Conservation (phyloP, 2,888 invertebrate species). For the Aphodius sticticus region DNA sequence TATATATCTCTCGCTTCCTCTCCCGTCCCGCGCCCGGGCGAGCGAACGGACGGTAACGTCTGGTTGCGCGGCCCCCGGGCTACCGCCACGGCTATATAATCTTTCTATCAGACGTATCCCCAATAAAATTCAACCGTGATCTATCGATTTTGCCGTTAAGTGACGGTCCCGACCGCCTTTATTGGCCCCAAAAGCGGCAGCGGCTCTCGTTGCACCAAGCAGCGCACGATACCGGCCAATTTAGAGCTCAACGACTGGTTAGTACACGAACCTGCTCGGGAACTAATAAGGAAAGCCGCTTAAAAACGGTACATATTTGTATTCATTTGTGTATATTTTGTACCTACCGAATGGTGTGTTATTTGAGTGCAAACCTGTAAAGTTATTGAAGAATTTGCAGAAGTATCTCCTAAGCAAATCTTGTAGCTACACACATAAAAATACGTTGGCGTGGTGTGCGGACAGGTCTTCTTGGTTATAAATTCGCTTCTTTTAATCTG, state of each 20-base stretch:
- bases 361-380: too few species aligned
- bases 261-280: background rate
- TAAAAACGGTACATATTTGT: background rate
- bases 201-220: background rate
- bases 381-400: too few species aligned
- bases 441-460: too few species aligned
- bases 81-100: constrained; percentile 40
- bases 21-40: background rate
- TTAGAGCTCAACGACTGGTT: background rate
- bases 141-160: constrained; percentile 41
- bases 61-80: constrained; percentile 21
- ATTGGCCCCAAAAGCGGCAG: constrained; percentile 4
- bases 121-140: constrained; percentile 43
- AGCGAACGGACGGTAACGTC: constrained; percentile 5
- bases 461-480: too few species aligned
- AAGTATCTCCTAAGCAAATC: too few species aligned
- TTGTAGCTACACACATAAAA: too few species aligned
- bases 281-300: background rate
- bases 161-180: constrained; percentile 19
- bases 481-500: too few species aligned
- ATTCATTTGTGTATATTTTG: background rate
- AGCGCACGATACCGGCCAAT: background rate
- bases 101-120: constrained; percentile 43
- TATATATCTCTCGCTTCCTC: background rate
- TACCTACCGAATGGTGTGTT: too few species aligned